Conservation (phyloP, 2,113 vertebrate genomes). For the Emydocephalus ijimae region DNA sequence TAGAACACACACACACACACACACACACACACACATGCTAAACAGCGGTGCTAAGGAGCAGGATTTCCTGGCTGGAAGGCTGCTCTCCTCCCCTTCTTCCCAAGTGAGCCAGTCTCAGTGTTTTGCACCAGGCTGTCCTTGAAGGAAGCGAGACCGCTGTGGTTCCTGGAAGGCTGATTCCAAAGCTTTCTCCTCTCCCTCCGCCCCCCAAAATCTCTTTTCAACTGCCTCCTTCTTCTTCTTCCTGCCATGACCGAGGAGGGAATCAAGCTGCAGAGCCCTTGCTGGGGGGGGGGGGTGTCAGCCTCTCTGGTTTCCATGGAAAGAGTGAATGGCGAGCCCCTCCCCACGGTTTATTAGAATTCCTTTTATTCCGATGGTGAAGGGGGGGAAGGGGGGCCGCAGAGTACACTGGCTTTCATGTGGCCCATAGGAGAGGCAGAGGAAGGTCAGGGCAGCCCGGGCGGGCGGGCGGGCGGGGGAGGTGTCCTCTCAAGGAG, state of each 20-base stretch:
- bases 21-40: background rate
- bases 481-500: background rate
- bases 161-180: background rate
- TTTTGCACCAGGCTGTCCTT: background rate
- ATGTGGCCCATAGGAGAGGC: constrained; percentile 66
- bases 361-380: constrained; percentile 66
- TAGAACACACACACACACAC: background rate
- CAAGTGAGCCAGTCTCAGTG: too few species aligned
- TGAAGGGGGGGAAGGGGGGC: constrained; percentile 44
- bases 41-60: background rate
- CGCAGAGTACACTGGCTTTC: constrained; percentile 64
- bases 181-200: background rate
- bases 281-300: constrained; percentile 38
- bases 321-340: constrained; percentile 62
- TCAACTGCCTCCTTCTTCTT: constrained; percentile 45
- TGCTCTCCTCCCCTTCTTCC: background rate
- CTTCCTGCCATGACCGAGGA: constrained; percentile 54
- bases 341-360: constrained; percentile 66
- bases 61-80: background rate
- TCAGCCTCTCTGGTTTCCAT: constrained; percentile 62
- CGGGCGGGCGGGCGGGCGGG: too few species aligned
- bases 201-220: background rate
- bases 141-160: background rate
- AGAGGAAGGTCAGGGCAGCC: constrained; percentile 49
- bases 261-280: constrained; percentile 50